Base-by-base conservation (phyloP, 2,797 vertebrate species). In the Sebastes vulpes region DNA sequence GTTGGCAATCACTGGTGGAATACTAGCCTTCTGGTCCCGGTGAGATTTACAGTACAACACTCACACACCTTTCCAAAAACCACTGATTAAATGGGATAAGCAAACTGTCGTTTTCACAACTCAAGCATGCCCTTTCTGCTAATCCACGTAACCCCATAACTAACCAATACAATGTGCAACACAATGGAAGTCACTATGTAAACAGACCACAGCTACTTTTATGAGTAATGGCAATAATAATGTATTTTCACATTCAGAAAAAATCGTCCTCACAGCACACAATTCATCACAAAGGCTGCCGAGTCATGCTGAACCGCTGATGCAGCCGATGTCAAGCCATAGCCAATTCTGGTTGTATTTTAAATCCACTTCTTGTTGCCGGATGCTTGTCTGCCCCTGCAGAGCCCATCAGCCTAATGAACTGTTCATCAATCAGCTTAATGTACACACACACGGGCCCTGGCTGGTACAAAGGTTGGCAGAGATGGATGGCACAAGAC, bases 361-460 rank as follows among this genome's bases (percentile, higher is more conserved):
- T 71, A 87, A 87, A 89, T 79, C 75, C 80, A 72, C 73, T 79
- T 86, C 75, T 77, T 65, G 60, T 81, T 68, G 72, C 80, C 14
- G 67, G 75, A 74, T 75, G 77, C 80, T 65, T 54, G 75, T 75
- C 66, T 58, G 64, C 59, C 59, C 75, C 85, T 57, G 77, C 79
- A 69, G 75, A 85, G 72, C 76, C 91, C 89, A 94, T 94, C 90
- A 93, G 89, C 89, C 76, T 93, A 93, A 94, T 95, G 90, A 93
- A 90, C 69, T 86, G 83, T 82, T 92, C 87, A 93, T 94, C 87
- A 92, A 92, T 94, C 91, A 93, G 72, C 70, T 84, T 93, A 91
- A 93, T 57, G 86, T 61, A 65, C 60, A 57, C 56, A 53, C 83
- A 84, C 77, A 75, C 86, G 79, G 35, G 29, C 28, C 7, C 18